A percentile compares a stretch with the other conserved stretches of the same genome.
Evolutionary conservation across 2,113 vertebrate genomes (phyloP).

Genomic region (Monarcha castaneiventris): DNA sequence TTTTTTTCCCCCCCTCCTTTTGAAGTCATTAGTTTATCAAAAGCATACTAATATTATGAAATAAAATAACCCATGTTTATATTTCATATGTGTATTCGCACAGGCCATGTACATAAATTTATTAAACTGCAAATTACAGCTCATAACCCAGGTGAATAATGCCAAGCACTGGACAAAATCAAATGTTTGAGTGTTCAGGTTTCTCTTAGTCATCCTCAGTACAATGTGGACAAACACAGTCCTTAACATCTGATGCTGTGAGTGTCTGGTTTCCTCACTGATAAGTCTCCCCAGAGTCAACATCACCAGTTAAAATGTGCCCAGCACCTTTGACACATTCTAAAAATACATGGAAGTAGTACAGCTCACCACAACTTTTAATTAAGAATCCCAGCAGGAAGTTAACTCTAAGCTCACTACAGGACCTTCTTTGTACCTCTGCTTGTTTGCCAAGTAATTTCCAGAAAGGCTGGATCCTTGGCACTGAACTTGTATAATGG

Average conservation of each 20-base stretch:
- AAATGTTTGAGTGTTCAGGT: not conserved
- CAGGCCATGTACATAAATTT: not conserved
- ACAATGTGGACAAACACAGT: not conserved
- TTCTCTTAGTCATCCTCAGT: not conserved
- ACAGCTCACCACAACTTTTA: not conserved
- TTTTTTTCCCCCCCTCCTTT: not conserved
- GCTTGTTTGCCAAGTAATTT: not conserved
- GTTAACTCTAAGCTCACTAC: not conserved
- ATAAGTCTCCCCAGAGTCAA: not conserved
- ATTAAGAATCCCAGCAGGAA: not conserved
- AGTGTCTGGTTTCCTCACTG: not conserved
- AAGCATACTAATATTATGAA: not conserved
- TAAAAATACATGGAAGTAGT: not conserved
- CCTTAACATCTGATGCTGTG: not conserved
- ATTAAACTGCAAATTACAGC: not conserved
- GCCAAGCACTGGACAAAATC: not conserved
- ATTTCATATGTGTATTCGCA: not conserved
- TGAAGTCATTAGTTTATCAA: not conserved
- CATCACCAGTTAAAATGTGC: not conserved
- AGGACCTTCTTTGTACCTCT: constrained; percentile 25
- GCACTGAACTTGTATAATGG: not conserved
- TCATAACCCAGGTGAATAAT: not conserved
- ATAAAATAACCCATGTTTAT: not conserved
- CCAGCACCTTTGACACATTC: not conserved
- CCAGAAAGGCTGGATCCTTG: not conserved